Evolutionary conservation across 2,888 invertebrate species (phyloP).

Genomic region (Gastrophysa polygoni): DNA sequence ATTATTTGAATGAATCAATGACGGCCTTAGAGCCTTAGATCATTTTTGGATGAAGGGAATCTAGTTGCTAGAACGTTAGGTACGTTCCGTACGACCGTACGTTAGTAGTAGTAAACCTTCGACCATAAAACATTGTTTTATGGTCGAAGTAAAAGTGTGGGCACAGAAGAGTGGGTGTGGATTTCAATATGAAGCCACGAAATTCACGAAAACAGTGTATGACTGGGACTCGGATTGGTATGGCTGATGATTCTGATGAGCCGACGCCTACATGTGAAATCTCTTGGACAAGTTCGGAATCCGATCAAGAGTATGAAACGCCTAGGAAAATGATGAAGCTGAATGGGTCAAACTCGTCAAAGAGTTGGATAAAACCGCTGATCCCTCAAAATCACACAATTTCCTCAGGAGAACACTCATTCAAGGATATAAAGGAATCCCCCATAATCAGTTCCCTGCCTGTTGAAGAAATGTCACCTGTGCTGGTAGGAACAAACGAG

Average conservation of each 20-base stretch:
- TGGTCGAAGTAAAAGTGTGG: too few relatives aligned
- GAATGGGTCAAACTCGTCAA: neutral
- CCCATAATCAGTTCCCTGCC: slow-evolving; percentile 36
- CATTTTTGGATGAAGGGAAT: too few relatives aligned
- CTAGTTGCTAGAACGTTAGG: too few relatives aligned
- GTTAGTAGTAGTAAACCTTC: too few relatives aligned
- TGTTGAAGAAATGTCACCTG: slow-evolving; percentile 39
- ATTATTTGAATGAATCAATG: too few relatives aligned
- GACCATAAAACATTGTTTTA: too few relatives aligned
- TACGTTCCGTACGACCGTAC: too few relatives aligned
- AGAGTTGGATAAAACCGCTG: slow-evolving; percentile 21
- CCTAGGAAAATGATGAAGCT: slow-evolving; percentile 2
- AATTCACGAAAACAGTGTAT: too few relatives aligned
- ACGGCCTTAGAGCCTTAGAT: too few relatives aligned
- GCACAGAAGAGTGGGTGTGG: too few relatives aligned
- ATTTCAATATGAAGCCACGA: too few relatives aligned
- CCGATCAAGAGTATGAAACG: slow-evolving; percentile 32
- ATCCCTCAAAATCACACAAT: neutral
- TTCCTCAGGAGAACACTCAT: neutral
- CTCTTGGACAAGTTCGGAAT: slow-evolving; percentile 43
- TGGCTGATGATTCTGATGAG: neutral
- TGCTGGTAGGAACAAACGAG: slow-evolving; percentile 26
- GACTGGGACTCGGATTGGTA: too few relatives aligned
- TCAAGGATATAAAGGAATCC: slow-evolving; percentile 26
- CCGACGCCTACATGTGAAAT: slow-evolving; percentile 27